Base-by-base conservation (phyloP, 2,113 vertebrate genomes). In the Lasiurus borealis region DNA sequence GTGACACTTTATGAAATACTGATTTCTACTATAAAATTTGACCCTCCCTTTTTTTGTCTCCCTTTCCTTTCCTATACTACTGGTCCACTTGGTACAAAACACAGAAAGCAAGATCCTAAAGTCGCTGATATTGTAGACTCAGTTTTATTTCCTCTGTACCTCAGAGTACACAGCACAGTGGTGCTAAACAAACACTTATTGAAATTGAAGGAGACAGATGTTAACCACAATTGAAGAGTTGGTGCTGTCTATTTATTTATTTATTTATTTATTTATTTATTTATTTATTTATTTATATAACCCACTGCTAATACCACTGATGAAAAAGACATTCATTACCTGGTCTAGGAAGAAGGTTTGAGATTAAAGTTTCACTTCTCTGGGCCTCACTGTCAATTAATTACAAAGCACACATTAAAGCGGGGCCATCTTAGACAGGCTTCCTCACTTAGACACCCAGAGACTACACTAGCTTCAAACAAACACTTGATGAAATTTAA, bases 251-350 rank as follows among this genome's bases (percentile, higher is more conserved):
- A 59, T 25, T 9, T 57, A 57, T 21, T 23, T 59, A 59, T 25
- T 10, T 59, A 23, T 25, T 9, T 59, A 25, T 11, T 25, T 25
- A 25, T 25, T 18, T 18, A 54, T 54, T 19, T 54, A 54, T 54
- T 10, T 46, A 46, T 46, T 10, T 46, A 46, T 46, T 10, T 46
- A 46, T 46, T 10, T 46, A 46, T 57, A 62, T 95, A 94, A 95
- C 25, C 73, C 29, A 77, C 9, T 50, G n/a, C 82, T 96, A 90
- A 93, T 82, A 83, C 19, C 27, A 46, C 48, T 75, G 81, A 95
- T 92, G 66, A 96, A 97, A 95, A 72, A 97, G 90, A 88, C 77
- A 88, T 92, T 97, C 96, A 97, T 94, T 96, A 93, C 72, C 72
- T 85, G 84, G 69, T 92, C 81, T 87, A 75, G 59, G 87, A 78